A percentile compares a stretch with the other conserved stretches of the same genome.
Conservation (phyloP, 1,140 invertebrate species). For the Nixonia krombeini region DNA sequence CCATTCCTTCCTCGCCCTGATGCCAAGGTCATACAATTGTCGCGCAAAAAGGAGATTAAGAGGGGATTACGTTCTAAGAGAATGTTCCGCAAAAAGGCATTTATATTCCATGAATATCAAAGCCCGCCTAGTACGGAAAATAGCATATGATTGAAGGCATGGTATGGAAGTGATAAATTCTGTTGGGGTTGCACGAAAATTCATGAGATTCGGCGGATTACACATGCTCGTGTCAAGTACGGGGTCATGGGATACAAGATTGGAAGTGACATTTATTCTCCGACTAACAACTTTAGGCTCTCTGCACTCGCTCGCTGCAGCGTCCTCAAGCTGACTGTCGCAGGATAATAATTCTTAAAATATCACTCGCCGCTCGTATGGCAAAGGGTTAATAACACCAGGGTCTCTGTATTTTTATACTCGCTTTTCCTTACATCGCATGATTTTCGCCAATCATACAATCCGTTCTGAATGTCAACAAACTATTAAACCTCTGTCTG, state of each 20-base stretch:
- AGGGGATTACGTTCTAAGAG: slow-evolving; percentile 10
- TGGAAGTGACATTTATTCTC: slow-evolving; percentile 44
- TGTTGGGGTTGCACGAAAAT: slow-evolving; percentile 42
- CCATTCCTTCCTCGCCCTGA: no score
- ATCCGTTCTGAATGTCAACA: no score
- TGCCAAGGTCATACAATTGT: no score
- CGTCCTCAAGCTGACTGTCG: no score
- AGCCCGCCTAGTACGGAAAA: slow-evolving; percentile 35
- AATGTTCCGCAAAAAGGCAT: slow-evolving; percentile 21
- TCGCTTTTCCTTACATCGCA: no score
- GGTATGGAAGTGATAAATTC: slow-evolving; percentile 47
- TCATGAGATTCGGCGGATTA: slow-evolving; percentile 49
- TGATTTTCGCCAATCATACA: no score
- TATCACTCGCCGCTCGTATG: no score
- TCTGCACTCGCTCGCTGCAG: slow-evolving; percentile 19
- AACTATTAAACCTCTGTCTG: no score
- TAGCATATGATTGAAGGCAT: slow-evolving; percentile 46
- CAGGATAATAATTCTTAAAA: no score
- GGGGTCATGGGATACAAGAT: slow-evolving; percentile 16
- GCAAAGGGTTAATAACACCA: no score
- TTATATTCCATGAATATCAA: slow-evolving; percentile 49
- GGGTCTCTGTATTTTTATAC: no score
- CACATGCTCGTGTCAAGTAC: slow-evolving; percentile 44
- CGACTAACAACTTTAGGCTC: slow-evolving; percentile 37
- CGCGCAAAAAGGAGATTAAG: slow-evolving; percentile 19